phyloP scores from a whole-genome alignment of 2,888 invertebrate species.

The Tuberolachnus salignus region DNA sequence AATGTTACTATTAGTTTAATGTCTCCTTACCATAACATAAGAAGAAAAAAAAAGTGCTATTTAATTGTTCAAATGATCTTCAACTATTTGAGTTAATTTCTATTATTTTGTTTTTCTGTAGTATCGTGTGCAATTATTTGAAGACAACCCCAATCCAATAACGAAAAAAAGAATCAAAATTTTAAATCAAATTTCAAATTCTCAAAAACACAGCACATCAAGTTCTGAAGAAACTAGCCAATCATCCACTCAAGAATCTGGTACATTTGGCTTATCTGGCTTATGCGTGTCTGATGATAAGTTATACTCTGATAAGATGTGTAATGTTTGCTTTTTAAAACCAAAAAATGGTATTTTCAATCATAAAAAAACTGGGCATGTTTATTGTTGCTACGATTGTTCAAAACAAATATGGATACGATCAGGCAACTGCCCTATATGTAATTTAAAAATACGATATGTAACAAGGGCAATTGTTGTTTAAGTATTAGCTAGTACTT shows the following conservation, averaged over 20 bases:
- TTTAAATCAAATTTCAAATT: not conserved
- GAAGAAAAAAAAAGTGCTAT: too few species aligned
- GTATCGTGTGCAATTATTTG: slow-evolving; percentile 32
- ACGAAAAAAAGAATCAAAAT: slow-evolving; percentile 27
- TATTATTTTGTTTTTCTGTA: slow-evolving; percentile 15
- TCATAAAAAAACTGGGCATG: slow-evolving; percentile 58
- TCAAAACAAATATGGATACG: slow-evolving; percentile 58
- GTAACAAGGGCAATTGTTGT: slow-evolving; percentile 55
- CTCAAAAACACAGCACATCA: not conserved
- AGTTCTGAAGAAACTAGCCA: not conserved
- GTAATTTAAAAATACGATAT: slow-evolving; percentile 58
- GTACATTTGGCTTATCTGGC: slow-evolving; percentile 33
- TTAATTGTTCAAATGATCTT: too few species aligned
- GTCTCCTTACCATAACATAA: too few species aligned
- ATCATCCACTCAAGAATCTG: slow-evolving; percentile 34
- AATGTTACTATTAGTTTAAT: too few species aligned
- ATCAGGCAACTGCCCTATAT: slow-evolving; percentile 59
- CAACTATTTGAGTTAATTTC: not conserved
- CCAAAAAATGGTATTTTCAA: slow-evolving; percentile 59
- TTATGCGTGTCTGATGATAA: slow-evolving; percentile 8
- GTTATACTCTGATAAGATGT: slow-evolving; percentile 3
- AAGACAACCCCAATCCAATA: not conserved
- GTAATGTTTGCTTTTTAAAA: slow-evolving; percentile 58
- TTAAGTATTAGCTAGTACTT: slow-evolving; percentile 7
- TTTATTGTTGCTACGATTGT: slow-evolving; percentile 59